Percentiles rank a stretch among this genome's conserved stretches.
Evolutionary conservation across 2,888 invertebrate genomes (phyloP).

Genomic region (Digitonthophagus gazella): DNA sequence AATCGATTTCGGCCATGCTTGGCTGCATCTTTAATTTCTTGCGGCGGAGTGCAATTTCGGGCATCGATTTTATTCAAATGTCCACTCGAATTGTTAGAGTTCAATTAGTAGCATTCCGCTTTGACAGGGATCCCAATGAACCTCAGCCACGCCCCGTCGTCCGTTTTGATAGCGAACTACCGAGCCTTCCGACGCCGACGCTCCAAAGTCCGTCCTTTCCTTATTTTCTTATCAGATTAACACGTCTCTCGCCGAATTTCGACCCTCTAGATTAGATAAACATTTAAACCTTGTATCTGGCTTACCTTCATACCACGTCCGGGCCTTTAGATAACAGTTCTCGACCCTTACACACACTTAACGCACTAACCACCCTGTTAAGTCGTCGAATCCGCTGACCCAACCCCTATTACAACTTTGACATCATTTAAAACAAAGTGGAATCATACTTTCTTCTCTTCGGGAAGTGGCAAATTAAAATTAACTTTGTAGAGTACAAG

Average conservation of each 20-base stretch:
- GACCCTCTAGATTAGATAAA: slow-evolving; percentile 8
- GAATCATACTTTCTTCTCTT: not conserved
- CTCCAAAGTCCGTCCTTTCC: slow-evolving; percentile 8
- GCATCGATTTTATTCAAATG: slow-evolving; percentile 36
- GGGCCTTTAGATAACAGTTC: not conserved
- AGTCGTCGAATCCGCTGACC: not conserved
- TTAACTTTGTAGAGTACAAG: not conserved
- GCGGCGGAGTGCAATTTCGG: slow-evolving; percentile 31
- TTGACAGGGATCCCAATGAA: slow-evolving; percentile 6
- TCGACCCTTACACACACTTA: not conserved
- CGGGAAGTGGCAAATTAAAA: not conserved
- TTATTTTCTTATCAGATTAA: slow-evolving; percentile 28
- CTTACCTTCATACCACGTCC: not conserved
- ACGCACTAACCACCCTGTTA: not conserved
- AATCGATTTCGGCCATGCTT: slow-evolving; percentile 35
- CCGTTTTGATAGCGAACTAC: not conserved
- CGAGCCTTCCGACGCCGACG: no score
- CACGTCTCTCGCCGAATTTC: slow-evolving; percentile 13
- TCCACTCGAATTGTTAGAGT: slow-evolving; percentile 34
- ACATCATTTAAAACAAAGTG: not conserved
- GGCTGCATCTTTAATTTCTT: slow-evolving; percentile 37
- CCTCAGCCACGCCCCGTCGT: no score
- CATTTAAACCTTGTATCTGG: slow-evolving; percentile 8
- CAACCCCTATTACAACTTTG: not conserved
- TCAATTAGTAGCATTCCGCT: slow-evolving; percentile 30